phyloP scores from a whole-genome alignment of 2,888 invertebrate species.

The Trilocha varians region DNA sequence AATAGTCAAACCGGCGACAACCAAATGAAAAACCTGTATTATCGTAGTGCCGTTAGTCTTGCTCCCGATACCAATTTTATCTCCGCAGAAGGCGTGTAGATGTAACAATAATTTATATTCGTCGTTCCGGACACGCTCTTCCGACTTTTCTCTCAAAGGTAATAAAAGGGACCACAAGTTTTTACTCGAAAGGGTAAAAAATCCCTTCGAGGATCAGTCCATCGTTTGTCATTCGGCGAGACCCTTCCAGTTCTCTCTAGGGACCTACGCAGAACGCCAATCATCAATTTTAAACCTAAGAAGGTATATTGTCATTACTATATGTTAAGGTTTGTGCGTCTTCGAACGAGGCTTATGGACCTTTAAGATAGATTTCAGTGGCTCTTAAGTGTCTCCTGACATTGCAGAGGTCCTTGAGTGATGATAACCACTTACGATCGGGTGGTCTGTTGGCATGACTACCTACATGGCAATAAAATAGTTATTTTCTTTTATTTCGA shows the following conservation, averaged over 20 bases:
- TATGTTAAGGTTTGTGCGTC: neutral
- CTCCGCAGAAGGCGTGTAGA: neutral
- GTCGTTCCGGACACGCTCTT: neutral
- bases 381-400: no score
- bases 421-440: no score
- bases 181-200: slow-evolving; percentile 1
- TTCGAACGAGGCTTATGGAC: neutral
- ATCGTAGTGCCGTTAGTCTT: no score
- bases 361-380: no score
- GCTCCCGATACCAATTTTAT: neutral
- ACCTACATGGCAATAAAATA: no score
- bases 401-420: no score
- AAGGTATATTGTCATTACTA: neutral
- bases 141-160: neutral
- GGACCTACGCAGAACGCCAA: slow-evolving; percentile 3
- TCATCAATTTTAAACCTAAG: slow-evolving; percentile 7
- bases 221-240: slow-evolving; percentile 7
- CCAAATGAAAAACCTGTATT: no score
- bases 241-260: slow-evolving; percentile 2
- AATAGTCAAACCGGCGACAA: no score
- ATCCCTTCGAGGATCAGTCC: slow-evolving; percentile 5
- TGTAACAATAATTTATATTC: neutral
- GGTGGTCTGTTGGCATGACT: no score
- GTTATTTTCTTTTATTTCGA: no score
- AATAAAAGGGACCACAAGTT: neutral